phyloP scores from a whole-genome alignment of 1,140 invertebrate species.

The Matsumurasca onukii region DNA sequence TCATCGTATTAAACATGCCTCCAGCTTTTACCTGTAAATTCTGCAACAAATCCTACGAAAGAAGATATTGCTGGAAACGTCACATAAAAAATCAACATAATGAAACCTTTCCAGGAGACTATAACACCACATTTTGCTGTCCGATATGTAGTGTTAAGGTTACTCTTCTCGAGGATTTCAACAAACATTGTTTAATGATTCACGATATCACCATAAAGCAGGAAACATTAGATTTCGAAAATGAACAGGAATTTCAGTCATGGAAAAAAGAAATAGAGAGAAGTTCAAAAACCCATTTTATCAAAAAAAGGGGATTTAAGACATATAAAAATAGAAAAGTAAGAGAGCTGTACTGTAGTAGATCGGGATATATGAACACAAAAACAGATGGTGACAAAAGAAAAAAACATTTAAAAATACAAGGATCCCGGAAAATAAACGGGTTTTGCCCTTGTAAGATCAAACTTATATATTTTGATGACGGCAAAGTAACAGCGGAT shows the following conservation, averaged over 20 bases:
- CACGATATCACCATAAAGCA: neutral
- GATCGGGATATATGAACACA: neutral
- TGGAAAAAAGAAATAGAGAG: neutral
- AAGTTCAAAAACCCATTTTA: neutral
- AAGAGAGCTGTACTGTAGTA: no score
- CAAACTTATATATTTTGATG: neutral
- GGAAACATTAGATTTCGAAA: neutral
- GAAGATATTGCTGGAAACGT: no score
- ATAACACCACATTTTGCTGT: no score
- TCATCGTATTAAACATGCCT: no score
- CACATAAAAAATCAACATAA: no score
- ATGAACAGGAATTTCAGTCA: neutral
- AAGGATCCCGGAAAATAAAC: constrained; percentile 8
- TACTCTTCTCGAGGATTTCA: neutral
- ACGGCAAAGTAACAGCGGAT: neutral
- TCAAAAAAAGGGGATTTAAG: neutral
- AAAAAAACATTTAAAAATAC: neutral
- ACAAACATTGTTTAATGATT: neutral
- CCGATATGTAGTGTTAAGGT: neutral
- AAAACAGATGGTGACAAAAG: neutral
- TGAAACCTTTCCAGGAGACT: no score
- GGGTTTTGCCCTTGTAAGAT: neutral
- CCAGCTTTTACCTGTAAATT: no score
- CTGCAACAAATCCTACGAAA: no score
- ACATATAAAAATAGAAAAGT: neutral